Conservation (phyloP, 2,113 vertebrate genomes). For the Leucosticte australis region DNA sequence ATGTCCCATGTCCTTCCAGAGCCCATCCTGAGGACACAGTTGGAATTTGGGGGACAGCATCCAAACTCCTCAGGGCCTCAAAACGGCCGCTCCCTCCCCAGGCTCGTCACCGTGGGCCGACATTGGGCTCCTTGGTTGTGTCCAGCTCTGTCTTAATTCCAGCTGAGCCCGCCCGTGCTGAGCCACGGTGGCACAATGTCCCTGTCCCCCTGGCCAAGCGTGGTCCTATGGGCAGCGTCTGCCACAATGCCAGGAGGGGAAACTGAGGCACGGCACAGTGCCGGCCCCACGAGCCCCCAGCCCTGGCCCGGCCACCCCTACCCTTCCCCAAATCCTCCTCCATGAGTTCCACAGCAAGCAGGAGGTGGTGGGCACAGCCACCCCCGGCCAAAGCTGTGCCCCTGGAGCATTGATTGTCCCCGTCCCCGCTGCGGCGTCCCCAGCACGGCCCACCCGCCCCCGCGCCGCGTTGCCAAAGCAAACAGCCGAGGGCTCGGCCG, state of each 20-base stretch:
- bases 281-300: fast-evolving
- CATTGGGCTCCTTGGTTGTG: fast-evolving
- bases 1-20: not conserved
- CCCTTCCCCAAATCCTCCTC: not conserved
- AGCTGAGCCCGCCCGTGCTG: not conserved
- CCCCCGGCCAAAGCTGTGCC: fast-evolving
- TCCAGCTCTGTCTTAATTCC: not conserved
- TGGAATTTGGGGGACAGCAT: not conserved
- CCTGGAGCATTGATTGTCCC: not conserved
- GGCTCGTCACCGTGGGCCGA: fast-evolving
- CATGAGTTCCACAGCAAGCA: fast-evolving
- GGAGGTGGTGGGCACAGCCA: not conserved
- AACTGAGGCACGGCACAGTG: not conserved
- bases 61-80: not conserved
- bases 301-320: fast-evolving
- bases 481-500: conserved; percentile 67
- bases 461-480: conserved; percentile 68
- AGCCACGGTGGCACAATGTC: not conserved
- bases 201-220: fast-evolving
- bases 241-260: not conserved
- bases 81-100: not conserved
- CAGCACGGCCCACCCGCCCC: not conserved
- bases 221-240: not conserved
- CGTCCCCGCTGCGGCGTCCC: not conserved
- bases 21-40: not conserved